Conservation (phyloP, 2,113 vertebrate species). For the Gymnobelideus leadbeateri region DNA sequence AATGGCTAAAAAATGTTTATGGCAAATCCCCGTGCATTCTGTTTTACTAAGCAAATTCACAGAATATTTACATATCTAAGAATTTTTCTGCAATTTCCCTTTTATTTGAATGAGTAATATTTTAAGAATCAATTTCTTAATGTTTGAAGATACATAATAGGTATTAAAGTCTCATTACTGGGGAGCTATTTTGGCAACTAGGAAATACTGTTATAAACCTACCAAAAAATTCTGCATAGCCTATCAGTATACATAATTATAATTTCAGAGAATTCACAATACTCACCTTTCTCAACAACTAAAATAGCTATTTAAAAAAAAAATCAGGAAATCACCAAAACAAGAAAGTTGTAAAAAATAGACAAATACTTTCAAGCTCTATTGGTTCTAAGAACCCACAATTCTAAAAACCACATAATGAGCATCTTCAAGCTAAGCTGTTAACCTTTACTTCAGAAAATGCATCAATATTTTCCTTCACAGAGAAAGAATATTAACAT, state of each 20-base stretch:
- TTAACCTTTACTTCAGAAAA: constrained; percentile 44
- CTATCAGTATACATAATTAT: constrained; percentile 45
- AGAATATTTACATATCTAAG: neutral
- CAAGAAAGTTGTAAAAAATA: constrained; percentile 21
- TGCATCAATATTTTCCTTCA: constrained; percentile 17
- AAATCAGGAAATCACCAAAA: constrained; percentile 56
- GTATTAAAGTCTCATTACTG: constrained; percentile 9
- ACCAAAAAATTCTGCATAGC: constrained; percentile 54
- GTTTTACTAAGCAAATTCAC: neutral
- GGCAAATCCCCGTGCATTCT: neutral
- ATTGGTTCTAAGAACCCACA: neutral
- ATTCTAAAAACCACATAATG: neutral
- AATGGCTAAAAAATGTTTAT: neutral
- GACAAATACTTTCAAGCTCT: neutral
- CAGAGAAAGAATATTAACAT: constrained; percentile 51
- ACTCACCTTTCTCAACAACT: constrained; percentile 61
- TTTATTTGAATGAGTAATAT: neutral
- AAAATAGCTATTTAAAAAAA: constrained; percentile 66
- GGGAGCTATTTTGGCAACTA: constrained; percentile 20
- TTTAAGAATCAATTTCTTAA: neutral
- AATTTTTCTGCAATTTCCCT: neutral
- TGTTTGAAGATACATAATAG: neutral
- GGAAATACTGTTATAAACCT: neutral
- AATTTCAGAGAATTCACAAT: constrained; percentile 60
- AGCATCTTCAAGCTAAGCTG: neutral